phyloP scores from a whole-genome alignment of 2,113 vertebrate species.

The Leptosomus discolor region DNA sequence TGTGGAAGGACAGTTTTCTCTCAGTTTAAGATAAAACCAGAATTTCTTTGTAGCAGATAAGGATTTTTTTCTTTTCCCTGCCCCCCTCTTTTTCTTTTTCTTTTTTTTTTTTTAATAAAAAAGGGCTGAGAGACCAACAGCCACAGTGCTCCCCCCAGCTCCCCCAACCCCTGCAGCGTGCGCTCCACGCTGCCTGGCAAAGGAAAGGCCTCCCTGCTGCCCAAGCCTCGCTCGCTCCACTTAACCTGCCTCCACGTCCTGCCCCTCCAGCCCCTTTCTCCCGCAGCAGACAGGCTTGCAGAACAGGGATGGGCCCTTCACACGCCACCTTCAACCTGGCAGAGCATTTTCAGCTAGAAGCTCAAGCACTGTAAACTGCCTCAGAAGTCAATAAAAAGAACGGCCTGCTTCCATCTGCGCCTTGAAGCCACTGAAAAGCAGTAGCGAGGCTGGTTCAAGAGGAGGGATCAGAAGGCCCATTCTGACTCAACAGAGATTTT shows the following conservation, averaged over 20 bases:
- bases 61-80: neutral
- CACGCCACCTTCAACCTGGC: neutral
- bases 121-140: neutral
- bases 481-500: neutral
- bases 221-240: neutral
- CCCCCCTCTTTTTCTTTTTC: neutral
- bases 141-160: neutral
- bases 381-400: neutral
- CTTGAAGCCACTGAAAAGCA: neutral
- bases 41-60: neutral
- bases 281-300: neutral
- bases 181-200: fast-evolving
- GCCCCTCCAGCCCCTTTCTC: neutral
- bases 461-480: neutral
- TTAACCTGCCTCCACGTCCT: fast-evolving
- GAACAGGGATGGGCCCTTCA: neutral
- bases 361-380: neutral
- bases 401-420: neutral
- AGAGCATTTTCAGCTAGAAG: neutral
- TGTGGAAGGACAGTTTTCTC: neutral
- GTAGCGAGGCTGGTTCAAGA: neutral
- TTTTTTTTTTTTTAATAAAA: neutral
- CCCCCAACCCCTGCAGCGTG: neutral
- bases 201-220: neutral
- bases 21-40: neutral